These are phyloP conservation scores for Drosophila seguyi DNA, from an alignment of 1,140 invertebrate species.

Conservation along the genomic window DNA sequence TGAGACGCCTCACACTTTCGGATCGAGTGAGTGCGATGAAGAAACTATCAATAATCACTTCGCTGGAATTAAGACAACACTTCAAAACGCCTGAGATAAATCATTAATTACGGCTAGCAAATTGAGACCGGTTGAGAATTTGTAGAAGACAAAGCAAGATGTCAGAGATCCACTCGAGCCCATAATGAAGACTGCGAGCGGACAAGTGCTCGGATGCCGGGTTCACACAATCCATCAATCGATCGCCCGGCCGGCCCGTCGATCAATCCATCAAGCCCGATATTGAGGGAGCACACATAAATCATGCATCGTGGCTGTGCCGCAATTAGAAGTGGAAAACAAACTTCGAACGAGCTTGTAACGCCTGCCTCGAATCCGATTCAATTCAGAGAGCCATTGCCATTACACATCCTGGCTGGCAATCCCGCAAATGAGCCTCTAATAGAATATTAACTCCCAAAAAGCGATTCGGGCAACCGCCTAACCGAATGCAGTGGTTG, in stretches of 20 bases:
- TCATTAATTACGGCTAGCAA: constrained; percentile 74
- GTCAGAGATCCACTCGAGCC: constrained; percentile 76
- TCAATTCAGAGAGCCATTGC: constrained; percentile 23
- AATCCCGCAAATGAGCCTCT: constrained; percentile 84
- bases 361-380: constrained; percentile 41
- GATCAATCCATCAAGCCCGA: constrained; percentile 75
- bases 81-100: constrained; percentile 66
- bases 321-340: constrained; percentile 67
- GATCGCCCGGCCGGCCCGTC: constrained; percentile 44
- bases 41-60: constrained; percentile 75
- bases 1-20: constrained; percentile 47
- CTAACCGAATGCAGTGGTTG: constrained; percentile 53
- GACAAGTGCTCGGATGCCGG: constrained; percentile 65
- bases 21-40: constrained; percentile 35
- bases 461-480: constrained; percentile 65
- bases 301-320: constrained; percentile 49
- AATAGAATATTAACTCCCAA: constrained; percentile 84
- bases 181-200: constrained; percentile 62
- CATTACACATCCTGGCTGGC: constrained; percentile 73
- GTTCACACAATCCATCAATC: constrained; percentile 81
- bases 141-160: constrained; percentile 74
- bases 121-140: constrained; percentile 60
- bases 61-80: constrained; percentile 75
- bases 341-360: constrained; percentile 47
- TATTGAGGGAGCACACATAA: constrained; percentile 66